Base-by-base conservation (phyloP, 2,888 invertebrate species). In the Caenorhabditis imperialis region DNA sequence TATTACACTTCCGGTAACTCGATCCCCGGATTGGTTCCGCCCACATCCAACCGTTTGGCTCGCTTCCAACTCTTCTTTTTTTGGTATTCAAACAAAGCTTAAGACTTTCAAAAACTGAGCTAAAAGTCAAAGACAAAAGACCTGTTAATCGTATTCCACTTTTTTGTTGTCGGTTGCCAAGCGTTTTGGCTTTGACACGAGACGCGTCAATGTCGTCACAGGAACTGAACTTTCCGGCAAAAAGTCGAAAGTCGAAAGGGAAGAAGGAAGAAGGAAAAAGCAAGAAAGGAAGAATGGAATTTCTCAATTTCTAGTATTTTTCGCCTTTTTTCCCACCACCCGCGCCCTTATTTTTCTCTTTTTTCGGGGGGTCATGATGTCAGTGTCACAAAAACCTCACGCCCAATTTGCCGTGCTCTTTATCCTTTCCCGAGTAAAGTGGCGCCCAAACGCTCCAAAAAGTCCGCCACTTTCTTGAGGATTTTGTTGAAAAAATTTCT, bases 381-480 rank as follows among this genome's bases (percentile, higher is more conserved):
- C 67, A 67, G 67, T 57, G 67, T 67, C 50, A 58, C n/a, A n/a
- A n/a, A 55, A 65, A 65, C 65, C 42, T 57, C 65, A 54, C 65
- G 65, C 55, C 65, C 55, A 54, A 55, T 54, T 57, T 16, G 53
- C 53, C 53, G 45, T 57, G 65, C 55, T 57, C 48, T 65, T 57
- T 65, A 65, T 65, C 65, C 55, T 63, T 63, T 47, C 57, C 40
- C 37, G 44, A 57, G 65, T 65, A 57, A 65, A 65, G 55, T 65
- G 55, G 65, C 40, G 35, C 33, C 44, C 37, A 47, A 33, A 22
- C 30, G 27, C 30, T 20, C 23, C n/a, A 16, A n/a, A n/a, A n/a
- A n/a, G n/a, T n/a, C n/a, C n/a, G n/a, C n/a, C n/a, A n/a, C n/a
- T 50, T 37, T 51, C 51, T 16, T 42, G 51, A 61, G 51, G 61